phyloP scores from a whole-genome alignment of 2,888 invertebrate genomes.

The Bombylius discolor region DNA sequence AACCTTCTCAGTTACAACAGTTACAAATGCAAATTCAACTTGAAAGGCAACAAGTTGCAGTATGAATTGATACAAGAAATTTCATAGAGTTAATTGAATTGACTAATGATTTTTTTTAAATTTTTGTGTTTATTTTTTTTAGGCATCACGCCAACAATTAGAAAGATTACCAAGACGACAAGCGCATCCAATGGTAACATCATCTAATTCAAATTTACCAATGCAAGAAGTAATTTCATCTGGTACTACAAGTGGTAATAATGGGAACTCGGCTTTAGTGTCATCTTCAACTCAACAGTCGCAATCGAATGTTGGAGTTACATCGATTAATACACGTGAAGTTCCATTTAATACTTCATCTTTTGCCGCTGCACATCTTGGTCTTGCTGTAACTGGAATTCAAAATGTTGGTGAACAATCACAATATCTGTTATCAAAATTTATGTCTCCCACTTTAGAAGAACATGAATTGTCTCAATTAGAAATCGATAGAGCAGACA shows the following conservation, averaged over 20 bases:
- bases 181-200: slow-evolving; percentile 51
- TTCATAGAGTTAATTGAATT: background rate
- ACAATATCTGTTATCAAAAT: slow-evolving; percentile 37
- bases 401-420: slow-evolving; percentile 23
- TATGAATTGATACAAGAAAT: slow-evolving; percentile 21
- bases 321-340: slow-evolving; percentile 33
- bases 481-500: slow-evolving; percentile 47
- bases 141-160: slow-evolving; percentile 77
- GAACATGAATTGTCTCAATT: slow-evolving; percentile 41
- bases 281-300: slow-evolving; percentile 29
- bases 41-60: slow-evolving; percentile 74
- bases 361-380: slow-evolving; percentile 21
- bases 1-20: slow-evolving; percentile 75
- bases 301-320: slow-evolving; percentile 31
- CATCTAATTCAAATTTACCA: slow-evolving; percentile 45
- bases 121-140: background rate
- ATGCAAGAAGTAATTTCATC: slow-evolving; percentile 36
- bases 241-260: slow-evolving; percentile 29
- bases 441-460: slow-evolving; percentile 41
- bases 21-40: slow-evolving; percentile 90
- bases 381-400: slow-evolving; percentile 17
- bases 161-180: slow-evolving; percentile 78
- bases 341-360: slow-evolving; percentile 25
- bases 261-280: slow-evolving; percentile 18
- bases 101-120: background rate